Percentiles rank a stretch among this genome's conserved stretches.
Conservation (phyloP, 2,888 invertebrate species). For the Athalia cordata region DNA sequence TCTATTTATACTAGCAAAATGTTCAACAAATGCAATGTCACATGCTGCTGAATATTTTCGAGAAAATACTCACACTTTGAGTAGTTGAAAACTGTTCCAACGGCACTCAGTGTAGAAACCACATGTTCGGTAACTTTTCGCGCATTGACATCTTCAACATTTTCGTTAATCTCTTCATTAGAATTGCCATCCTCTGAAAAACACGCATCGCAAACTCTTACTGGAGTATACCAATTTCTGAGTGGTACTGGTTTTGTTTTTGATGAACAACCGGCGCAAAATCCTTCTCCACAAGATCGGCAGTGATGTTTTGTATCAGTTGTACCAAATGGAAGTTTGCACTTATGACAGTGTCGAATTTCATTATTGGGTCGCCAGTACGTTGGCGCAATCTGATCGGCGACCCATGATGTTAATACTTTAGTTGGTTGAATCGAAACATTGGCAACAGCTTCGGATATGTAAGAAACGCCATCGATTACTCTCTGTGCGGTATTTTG, state of each 20-base stretch:
- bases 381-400: constrained; percentile 85
- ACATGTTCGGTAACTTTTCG: constrained; percentile 83
- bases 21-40: not conserved
- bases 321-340: constrained; percentile 77
- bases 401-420: constrained; percentile 82
- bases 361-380: constrained; percentile 88
- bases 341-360: constrained; percentile 81
- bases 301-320: constrained; percentile 83
- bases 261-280: constrained; percentile 84
- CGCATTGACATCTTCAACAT: constrained; percentile 75
- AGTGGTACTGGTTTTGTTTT: constrained; percentile 81
- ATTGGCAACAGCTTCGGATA: constrained; percentile 79
- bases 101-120: constrained; percentile 82
- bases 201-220: constrained; percentile 85
- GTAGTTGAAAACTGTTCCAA: constrained; percentile 83
- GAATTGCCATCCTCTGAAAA: constrained; percentile 71
- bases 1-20: not conserved
- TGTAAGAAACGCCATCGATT: constrained; percentile 79
- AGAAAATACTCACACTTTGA: constrained; percentile 78
- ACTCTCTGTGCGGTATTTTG: constrained; percentile 80
- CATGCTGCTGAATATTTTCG: constrained; percentile 15
- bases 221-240: constrained; percentile 82
- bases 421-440: constrained; percentile 84
- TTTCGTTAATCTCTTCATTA: constrained; percentile 60
- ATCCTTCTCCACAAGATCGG: constrained; percentile 86